Percentiles rank a stretch among this genome's conserved stretches.
Evolutionary conservation across 2,113 vertebrate genomes (phyloP).

Genomic region (Eurystomus gularis): DNA sequence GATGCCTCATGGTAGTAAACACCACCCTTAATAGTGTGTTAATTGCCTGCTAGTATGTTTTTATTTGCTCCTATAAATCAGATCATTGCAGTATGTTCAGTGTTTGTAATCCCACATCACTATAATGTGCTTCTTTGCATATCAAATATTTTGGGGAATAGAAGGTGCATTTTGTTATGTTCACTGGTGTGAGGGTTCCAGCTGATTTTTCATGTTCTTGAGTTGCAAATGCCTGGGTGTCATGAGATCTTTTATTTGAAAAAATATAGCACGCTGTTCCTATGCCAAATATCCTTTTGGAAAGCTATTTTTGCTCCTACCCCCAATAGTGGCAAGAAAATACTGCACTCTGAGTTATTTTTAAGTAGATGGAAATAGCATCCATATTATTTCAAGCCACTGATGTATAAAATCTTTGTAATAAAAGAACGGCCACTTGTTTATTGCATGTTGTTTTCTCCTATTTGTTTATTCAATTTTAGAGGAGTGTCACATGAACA

Average conservation of each 20-base stretch:
- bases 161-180: neutral
- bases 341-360: slow-evolving; percentile 74
- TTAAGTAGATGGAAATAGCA: slow-evolving; percentile 73
- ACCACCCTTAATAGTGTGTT: neutral
- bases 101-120: neutral
- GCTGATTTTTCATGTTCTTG: slow-evolving; percentile 27
- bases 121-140: neutral
- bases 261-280: slow-evolving; percentile 45
- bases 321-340: slow-evolving; percentile 76
- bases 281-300: slow-evolving; percentile 70
- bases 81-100: neutral
- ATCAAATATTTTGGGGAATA: neutral
- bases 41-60: neutral
- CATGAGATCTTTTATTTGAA: slow-evolving; percentile 67
- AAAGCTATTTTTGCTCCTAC: slow-evolving; percentile 72
- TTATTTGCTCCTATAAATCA: slow-evolving; percentile 18
- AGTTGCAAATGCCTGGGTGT: slow-evolving; percentile 47
- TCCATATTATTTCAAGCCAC: slow-evolving; percentile 75
- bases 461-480: slow-evolving; percentile 42
- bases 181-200: neutral
- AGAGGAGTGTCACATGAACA: slow-evolving; percentile 42
- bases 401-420: slow-evolving; percentile 66
- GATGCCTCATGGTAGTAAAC: neutral
- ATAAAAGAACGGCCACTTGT: slow-evolving; percentile 66
- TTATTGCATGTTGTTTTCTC: slow-evolving; percentile 68